Conservation (phyloP, 2,797 vertebrate genomes). For the Phaenicophaeus curvirostris region DNA sequence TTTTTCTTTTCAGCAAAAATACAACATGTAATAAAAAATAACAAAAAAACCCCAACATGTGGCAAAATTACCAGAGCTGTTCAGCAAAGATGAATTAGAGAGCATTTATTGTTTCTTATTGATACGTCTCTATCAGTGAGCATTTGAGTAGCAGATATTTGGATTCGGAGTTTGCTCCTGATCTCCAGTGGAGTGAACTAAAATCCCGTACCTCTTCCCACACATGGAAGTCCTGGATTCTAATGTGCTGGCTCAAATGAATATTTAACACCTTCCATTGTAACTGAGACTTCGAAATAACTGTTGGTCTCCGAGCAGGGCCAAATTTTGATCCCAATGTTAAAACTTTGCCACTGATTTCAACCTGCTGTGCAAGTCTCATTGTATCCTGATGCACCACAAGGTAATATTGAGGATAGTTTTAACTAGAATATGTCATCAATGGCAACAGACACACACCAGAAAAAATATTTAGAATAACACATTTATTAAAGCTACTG, state of each 20-base stretch:
- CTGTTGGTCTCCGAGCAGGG: background rate
- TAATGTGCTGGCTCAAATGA: background rate
- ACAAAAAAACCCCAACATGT: slow-evolving; percentile 60
- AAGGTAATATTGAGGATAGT: background rate
- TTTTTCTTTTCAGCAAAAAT: slow-evolving; percentile 71
- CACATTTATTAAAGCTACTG: slow-evolving; percentile 37
- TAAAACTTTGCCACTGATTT: background rate
- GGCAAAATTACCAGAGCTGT: slow-evolving; percentile 65
- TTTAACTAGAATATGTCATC: background rate
- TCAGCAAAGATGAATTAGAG: slow-evolving; percentile 68
- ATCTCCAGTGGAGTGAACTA: background rate
- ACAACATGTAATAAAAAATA: slow-evolving; percentile 67
- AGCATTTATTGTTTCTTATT: slow-evolving; percentile 70
- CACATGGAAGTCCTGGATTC: background rate
- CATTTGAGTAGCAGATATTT: slow-evolving; percentile 20
- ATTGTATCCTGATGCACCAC: background rate
- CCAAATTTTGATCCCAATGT: background rate
- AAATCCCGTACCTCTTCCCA: background rate
- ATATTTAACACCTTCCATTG: background rate
- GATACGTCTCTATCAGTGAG: slow-evolving; percentile 28
- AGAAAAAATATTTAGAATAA: background rate
- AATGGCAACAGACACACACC: background rate
- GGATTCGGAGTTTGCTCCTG: background rate
- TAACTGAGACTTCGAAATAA: background rate
- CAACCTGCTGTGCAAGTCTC: background rate